Evolutionary conservation across 2,797 vertebrate species (phyloP).

Genomic region (Muscicapa comitata): DNA sequence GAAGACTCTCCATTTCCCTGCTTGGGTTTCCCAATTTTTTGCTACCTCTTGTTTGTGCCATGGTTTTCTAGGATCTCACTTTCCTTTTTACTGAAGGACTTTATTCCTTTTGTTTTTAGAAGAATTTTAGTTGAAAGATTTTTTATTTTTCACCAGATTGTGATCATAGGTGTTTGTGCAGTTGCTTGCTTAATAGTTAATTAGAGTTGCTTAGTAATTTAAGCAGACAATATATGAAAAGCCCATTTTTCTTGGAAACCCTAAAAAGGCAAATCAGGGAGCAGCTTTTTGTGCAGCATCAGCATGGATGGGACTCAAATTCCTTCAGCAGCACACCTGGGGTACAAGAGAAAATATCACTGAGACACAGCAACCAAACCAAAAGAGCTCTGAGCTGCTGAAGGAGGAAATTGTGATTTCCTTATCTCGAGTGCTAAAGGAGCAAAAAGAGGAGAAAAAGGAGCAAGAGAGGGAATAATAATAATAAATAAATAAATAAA

Average conservation of each 20-base stretch:
- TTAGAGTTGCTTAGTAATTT: neutral
- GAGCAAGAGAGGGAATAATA: neutral
- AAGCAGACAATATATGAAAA: neutral
- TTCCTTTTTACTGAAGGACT: neutral
- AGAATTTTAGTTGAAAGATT: neutral
- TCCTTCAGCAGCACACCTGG: neutral
- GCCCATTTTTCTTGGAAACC: neutral
- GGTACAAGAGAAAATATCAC: neutral
- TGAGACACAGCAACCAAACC: neutral
- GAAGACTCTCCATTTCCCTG: neutral
- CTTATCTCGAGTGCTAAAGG: neutral
- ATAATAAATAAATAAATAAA: too few relatives aligned
- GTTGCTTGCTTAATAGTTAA: neutral
- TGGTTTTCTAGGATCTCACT: neutral
- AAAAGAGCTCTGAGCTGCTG: neutral
- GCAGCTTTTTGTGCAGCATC: neutral
- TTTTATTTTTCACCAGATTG: neutral
- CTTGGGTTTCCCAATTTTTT: neutral
- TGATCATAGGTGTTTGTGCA: neutral
- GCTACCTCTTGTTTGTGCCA: neutral
- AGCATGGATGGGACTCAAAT: fast-evolving
- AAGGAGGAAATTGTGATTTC: neutral
- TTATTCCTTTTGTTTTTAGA: neutral
- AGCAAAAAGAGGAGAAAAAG: neutral
- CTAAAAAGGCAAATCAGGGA: neutral